Evolutionary conservation across 1,140 invertebrate species (phyloP).

Genomic region (Drosophila ananassae): DNA sequence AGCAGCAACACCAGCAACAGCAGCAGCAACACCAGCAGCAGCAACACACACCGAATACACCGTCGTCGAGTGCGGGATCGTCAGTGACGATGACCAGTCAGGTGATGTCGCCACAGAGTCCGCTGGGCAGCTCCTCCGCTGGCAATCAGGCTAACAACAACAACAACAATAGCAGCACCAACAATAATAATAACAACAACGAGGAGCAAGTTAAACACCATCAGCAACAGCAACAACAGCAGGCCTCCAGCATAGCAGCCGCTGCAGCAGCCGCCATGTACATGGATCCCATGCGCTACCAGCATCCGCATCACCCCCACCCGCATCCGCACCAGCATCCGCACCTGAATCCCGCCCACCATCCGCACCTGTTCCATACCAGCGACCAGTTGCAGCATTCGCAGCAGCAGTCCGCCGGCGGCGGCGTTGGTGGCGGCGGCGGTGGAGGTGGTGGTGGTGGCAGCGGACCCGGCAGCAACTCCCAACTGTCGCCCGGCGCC

Average conservation of each 20-base stretch:
- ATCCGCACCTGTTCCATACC: slow-evolving; percentile 83
- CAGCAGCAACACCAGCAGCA: slow-evolving; percentile 71
- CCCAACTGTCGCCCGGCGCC: slow-evolving; percentile 71
- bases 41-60: slow-evolving; percentile 71
- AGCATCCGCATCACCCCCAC: slow-evolving; percentile 79
- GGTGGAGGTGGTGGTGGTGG: slow-evolving; percentile 44
- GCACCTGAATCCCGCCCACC: slow-evolving; percentile 83
- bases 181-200: slow-evolving; percentile 61
- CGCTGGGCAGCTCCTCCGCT: slow-evolving; percentile 69
- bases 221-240: slow-evolving; percentile 71
- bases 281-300: slow-evolving; percentile 84
- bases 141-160: slow-evolving; percentile 69
- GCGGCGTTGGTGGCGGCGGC: slow-evolving; percentile 37
- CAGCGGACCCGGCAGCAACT: slow-evolving; percentile 55
- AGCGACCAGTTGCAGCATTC: slow-evolving; percentile 81
- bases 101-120: slow-evolving; percentile 81
- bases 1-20: slow-evolving; percentile 67
- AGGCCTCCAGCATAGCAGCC: slow-evolving; percentile 80
- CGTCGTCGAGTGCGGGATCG: slow-evolving; percentile 76
- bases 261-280: slow-evolving; percentile 84
- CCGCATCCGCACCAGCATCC: slow-evolving; percentile 80
- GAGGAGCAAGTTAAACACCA: slow-evolving; percentile 66
- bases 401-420: slow-evolving; percentile 56
- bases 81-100: slow-evolving; percentile 82
- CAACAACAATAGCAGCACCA: slow-evolving; percentile 66